A percentile compares a stretch with the other conserved stretches of the same genome.
Conservation (phyloP, 2,113 vertebrate genomes). For the Hystrix brachyura region DNA sequence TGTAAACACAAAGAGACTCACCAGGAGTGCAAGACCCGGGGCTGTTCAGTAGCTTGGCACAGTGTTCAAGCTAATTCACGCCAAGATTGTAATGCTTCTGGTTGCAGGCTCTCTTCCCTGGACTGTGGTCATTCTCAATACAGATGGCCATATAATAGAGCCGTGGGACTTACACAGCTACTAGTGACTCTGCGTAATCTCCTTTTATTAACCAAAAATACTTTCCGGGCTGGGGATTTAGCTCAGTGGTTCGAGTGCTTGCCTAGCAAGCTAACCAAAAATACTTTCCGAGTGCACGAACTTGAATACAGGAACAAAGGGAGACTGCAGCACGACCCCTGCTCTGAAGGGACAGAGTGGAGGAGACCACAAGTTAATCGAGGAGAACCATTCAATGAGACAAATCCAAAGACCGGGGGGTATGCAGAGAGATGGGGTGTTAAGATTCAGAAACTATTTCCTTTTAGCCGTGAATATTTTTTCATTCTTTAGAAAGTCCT, state of each 20-base stretch:
- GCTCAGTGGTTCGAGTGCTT: too few species aligned
- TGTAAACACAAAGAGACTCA: neutral
- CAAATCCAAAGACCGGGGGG: neutral
- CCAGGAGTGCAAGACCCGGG: neutral
- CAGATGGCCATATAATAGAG: neutral
- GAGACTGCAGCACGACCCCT: neutral
- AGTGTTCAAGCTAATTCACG: neutral
- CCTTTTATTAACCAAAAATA: constrained; percentile 20
- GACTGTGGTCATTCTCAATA: neutral
- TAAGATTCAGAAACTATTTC: neutral
- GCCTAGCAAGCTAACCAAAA: constrained; percentile 43
- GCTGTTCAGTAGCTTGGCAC: neutral
- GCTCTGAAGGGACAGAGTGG: neutral
- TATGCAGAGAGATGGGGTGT: too few species aligned
- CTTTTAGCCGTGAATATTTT: neutral
- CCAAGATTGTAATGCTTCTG: neutral
- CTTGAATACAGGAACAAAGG: neutral
- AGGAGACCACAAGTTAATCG: neutral
- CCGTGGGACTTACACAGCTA: constrained; percentile 10
- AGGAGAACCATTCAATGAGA: neutral
- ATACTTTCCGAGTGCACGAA: neutral
- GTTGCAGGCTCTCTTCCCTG: neutral
- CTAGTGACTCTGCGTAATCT: constrained; percentile 6
- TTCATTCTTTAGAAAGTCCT: constrained; percentile 41
- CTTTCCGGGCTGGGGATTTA: too few species aligned